Evolutionary conservation across 2,113 vertebrate species (phyloP), one percentile per base, ranked within the genome.

Genomic region (Macquaria ambigua): DNA sequence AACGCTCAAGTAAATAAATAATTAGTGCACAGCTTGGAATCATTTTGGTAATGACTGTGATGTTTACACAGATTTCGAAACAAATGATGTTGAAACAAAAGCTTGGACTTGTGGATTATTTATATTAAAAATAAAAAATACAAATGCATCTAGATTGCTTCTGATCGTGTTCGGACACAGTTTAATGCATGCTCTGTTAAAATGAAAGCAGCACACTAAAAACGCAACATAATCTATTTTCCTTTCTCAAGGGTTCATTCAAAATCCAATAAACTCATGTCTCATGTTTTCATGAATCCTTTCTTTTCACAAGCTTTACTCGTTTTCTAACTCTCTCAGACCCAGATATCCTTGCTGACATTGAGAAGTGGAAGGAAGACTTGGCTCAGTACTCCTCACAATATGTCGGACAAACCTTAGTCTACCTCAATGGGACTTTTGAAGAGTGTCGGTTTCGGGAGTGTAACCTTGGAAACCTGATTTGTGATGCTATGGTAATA

Each of bases 401-500:
- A 79, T 93, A 95, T 79, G 84, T 98, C 55, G 97, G 98, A 21
- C 95, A 91, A 90, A 98, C 97, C 0, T 88, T 96, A 21, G 98
- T 99, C 55, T 99, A 97, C 82, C 94, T 99, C 86, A 95, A 98
- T 2, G 97, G 97, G 10, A 96, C 97, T 1, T 96, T 89, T 87
- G 77, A 96, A 46, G 94, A 97, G 0, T 98, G 98, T 68, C 96
- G 97, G 37, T 97, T 96, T 90, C 90, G 82, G 16, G 98, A 99
- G 77, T 99, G 98, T 76, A 99, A 99, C 90, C 93, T 99, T 92
- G 98, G 97, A 43, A 99, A 99, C 92, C 74, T 99, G 53, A 97
- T 99, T 52, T 99, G 98, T 77, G 97, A 98, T 63, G 98, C 97
- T 14, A 91, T 95, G 97, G 98, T 99, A 93, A 97, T 95, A 74